Evolutionary conservation across 2,888 invertebrate genomes (phyloP).

Genomic region (Cancer borealis): DNA sequence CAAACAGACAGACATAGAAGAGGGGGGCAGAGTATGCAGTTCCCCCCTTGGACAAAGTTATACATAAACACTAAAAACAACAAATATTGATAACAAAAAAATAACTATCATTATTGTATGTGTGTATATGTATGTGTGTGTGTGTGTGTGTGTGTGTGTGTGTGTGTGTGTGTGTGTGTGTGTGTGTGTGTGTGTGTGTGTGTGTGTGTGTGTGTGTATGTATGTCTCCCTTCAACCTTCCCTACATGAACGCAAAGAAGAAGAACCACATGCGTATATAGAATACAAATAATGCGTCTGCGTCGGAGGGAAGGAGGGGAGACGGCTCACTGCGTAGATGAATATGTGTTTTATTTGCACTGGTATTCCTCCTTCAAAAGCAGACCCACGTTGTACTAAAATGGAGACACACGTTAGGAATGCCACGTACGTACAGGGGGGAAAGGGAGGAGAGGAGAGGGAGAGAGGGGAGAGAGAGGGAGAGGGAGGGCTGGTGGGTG

Average conservation of each 20-base stretch:
- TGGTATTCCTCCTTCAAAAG: slow-evolving; percentile 37
- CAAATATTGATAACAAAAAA: background rate
- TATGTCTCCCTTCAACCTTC: background rate
- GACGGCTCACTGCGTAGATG: slow-evolving; percentile 6
- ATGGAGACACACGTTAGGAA: slow-evolving; percentile 68
- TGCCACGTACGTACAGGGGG: slow-evolving; percentile 27
- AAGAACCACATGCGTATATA: slow-evolving; percentile 25
- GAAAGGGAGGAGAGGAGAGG: background rate
- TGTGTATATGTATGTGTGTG: background rate
- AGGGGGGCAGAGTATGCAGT: background rate
- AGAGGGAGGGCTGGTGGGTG: background rate
- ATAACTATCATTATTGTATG: background rate
- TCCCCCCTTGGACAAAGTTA: background rate
- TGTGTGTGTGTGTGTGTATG: background rate
- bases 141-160: slow-evolving; percentile 42
- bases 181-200: background rate
- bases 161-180: background rate
- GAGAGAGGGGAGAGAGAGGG: background rate
- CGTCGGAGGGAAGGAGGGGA: no score
- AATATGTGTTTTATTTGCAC: background rate
- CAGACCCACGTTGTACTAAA: slow-evolving; percentile 63
- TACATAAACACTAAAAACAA: background rate
- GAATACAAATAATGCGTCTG: background rate
- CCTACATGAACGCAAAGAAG: background rate
- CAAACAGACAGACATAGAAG: background rate